These are phyloP conservation scores for Drosophila nigromelanica DNA, from an alignment of 1,140 invertebrate genomes.

Conservation along the genomic window DNA sequence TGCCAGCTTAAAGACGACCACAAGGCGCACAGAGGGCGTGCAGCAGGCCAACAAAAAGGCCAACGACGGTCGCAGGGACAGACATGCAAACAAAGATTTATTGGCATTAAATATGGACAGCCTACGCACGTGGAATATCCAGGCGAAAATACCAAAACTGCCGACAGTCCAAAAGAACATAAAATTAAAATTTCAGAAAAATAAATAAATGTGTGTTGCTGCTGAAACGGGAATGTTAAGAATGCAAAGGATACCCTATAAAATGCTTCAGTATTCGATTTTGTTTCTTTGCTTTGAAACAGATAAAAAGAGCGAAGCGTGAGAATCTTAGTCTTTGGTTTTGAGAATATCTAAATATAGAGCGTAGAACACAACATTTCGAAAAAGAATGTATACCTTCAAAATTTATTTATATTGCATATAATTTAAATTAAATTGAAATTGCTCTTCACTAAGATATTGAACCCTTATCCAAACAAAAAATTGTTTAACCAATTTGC, in stretches of 20 bases:
- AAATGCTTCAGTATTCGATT: background rate
- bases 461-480: background rate
- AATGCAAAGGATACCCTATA: background rate
- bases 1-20: conserved; percentile 46
- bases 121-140: conserved; percentile 33
- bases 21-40: conserved; percentile 48
- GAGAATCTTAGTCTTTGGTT: too few relatives aligned
- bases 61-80: background rate
- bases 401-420: too few relatives aligned
- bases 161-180: conserved; percentile 2
- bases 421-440: too few relatives aligned
- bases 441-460: too few relatives aligned
- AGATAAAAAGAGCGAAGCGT: conserved; percentile 20
- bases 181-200: conserved; percentile 34
- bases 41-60: conserved; percentile 23
- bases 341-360: too few relatives aligned
- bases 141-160: conserved; percentile 20
- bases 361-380: too few relatives aligned
- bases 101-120: conserved; percentile 51
- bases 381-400: too few relatives aligned
- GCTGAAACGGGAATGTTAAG: background rate
- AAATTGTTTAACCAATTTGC: background rate
- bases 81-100: conserved; percentile 41
- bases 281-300: background rate
- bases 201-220: conserved; percentile 15